Evolutionary conservation across 2,113 vertebrate species (phyloP), one percentile per base, ranked within the genome.

Genomic region (Oncorhynchus kisutch): DNA sequence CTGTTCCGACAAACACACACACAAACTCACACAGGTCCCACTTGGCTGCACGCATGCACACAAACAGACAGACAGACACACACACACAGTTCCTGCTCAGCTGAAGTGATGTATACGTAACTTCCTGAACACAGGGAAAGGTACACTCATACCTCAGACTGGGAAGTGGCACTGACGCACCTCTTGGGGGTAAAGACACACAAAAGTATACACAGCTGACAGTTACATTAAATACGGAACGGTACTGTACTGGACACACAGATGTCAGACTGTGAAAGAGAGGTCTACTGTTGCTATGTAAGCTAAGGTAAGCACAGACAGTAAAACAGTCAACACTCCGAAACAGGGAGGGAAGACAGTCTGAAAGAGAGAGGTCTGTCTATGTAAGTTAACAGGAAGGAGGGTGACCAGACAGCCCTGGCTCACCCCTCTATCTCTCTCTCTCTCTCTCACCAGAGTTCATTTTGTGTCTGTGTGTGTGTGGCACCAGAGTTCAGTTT

Each of bases 91-190:
- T 9, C 67, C n/a, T 48, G 67, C 71, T 68, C 24, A 64, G 54
- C 67, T 81, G 25, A 49, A 59, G 57, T 5, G 22, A 24, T 18
- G 20, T 9, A 24, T 64, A 3, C 7, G 60, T 71, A 85, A 82
- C 80, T 91, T 90, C 83, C 85, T 83, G 75, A 45, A 45, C 84
- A 85, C 75, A 82, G 79, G 75, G 88, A 82, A 81, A 87, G 74
- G 83, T 57, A 83, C 77, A 71, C 79, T 83, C 82, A 80, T 81
- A 85, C 74, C 65, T 45, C 9, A 73, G 82, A 71, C 81, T 84
- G 83, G 39, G 39, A 45, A 45, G 39, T 45, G 39, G 39, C 39
- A 9, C 39, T 45, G 39, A 86, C 72, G 80, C 80, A 64, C 77
- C 59, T 64, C 70, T 72, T 54, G 24, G 8, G 25, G 25, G 24